Conservation (phyloP, 2,113 vertebrate genomes). For the Scomber colias region DNA sequence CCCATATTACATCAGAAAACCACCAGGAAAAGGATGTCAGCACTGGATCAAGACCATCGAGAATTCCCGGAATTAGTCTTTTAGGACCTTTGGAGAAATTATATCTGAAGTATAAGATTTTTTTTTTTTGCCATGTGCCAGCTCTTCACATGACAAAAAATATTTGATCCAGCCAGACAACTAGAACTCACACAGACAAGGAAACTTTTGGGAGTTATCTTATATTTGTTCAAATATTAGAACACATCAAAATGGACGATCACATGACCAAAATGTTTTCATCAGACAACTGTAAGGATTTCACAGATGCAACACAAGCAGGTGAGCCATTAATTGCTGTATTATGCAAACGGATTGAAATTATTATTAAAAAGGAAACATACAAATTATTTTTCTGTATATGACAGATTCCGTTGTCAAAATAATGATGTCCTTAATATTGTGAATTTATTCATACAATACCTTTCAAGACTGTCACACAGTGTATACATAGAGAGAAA, state of each 20-base stretch:
- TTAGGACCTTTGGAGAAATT: constrained; percentile 2
- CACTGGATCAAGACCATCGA: constrained; percentile 18
- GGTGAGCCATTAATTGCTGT: constrained; percentile 81
- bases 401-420: not conserved
- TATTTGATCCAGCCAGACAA: not conserved
- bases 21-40: constrained; percentile 23
- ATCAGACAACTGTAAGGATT: constrained; percentile 72
- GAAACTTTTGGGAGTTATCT: not conserved
- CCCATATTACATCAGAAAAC: constrained; percentile 16
- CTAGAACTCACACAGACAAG: constrained; percentile 2
- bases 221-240: not conserved
- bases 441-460: not conserved
- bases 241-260: constrained; percentile 71
- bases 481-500: not conserved
- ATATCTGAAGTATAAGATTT: not conserved
- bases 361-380: too few species aligned
- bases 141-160: not conserved
- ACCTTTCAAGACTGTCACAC: too few species aligned
- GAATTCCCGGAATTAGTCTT: constrained; percentile 5
- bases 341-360: not conserved
- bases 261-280: constrained; percentile 77
- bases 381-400: not conserved
- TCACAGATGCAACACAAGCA: constrained; percentile 80
- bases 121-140: constrained; percentile 4
- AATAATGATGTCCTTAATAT: not conserved